Evolutionary conservation across 2,888 invertebrate genomes (phyloP).

Genomic region (Tachina lurida): DNA sequence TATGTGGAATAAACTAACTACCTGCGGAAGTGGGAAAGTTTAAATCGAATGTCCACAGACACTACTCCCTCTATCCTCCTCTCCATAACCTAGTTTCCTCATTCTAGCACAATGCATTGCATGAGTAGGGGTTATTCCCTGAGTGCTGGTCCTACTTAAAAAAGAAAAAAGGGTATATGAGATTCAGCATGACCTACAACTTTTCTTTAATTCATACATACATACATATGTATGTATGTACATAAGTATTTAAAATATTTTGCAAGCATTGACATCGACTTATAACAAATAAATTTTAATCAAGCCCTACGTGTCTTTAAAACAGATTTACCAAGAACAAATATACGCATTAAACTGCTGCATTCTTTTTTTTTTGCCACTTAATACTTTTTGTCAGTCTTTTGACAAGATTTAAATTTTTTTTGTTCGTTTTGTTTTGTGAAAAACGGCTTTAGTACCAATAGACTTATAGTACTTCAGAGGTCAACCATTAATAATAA

Average conservation of each 20-base stretch:
- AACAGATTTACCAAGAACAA: slow-evolving; percentile 51
- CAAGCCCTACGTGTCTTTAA: slow-evolving; percentile 57
- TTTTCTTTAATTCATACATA: no score
- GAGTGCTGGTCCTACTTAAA: no score
- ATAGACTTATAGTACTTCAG: slow-evolving; percentile 58
- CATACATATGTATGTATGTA: neutral
- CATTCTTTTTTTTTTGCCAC: neutral
- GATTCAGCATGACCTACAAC: no score
- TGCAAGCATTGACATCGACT: slow-evolving; percentile 8
- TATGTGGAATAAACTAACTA: no score
- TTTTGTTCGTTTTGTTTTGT: slow-evolving; percentile 12
- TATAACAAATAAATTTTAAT: slow-evolving; percentile 5
- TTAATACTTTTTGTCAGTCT: slow-evolving; percentile 41
- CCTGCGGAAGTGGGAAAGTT: no score
- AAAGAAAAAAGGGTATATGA: no score
- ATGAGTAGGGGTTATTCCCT: no score
- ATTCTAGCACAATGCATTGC: no score
- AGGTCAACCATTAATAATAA: slow-evolving; percentile 68
- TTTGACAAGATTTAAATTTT: slow-evolving; percentile 39
- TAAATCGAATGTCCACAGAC: no score
- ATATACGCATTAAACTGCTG: slow-evolving; percentile 21
- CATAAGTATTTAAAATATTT: slow-evolving; percentile 1
- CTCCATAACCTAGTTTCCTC: no score
- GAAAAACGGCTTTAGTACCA: slow-evolving; percentile 23
- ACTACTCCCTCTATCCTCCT: no score